Percentiles rank a stretch among this genome's conserved stretches.
phyloP scores from a whole-genome alignment of 2,888 invertebrate genomes.

The Chloroclystis v-ata region DNA sequence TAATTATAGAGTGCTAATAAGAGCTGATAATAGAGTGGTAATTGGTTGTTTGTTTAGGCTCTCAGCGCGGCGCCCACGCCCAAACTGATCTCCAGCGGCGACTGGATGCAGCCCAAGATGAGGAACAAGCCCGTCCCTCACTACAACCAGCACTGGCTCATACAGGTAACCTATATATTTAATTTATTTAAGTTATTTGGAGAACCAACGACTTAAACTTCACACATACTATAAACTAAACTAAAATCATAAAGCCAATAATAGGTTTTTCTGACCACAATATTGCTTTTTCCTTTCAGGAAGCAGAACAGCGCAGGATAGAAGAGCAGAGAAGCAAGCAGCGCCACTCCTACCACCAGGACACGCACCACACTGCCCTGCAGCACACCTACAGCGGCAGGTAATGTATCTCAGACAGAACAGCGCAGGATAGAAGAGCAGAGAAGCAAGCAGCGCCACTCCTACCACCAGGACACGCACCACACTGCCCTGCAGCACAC shows the following conservation, averaged over 20 bases:
- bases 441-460: too few relatives aligned
- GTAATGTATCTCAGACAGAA: constrained; percentile 26
- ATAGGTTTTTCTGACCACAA: too few relatives aligned
- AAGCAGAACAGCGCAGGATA: constrained; percentile 91
- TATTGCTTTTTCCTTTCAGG: constrained; percentile 72
- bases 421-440: too few relatives aligned
- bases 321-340: constrained; percentile 80
- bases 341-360: constrained; percentile 54
- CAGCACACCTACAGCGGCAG: constrained; percentile 80
- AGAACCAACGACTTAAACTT: too few relatives aligned
- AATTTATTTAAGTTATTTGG: too few relatives aligned
- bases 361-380: constrained; percentile 79
- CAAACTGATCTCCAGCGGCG: constrained; percentile 82
- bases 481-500: constrained; percentile 80
- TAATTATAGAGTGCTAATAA: too few relatives aligned
- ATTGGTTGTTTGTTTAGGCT: constrained; percentile 49
- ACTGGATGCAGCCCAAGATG: constrained; percentile 84
- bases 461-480: too few relatives aligned
- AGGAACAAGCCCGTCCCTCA: constrained; percentile 78
- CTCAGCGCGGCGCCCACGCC: constrained; percentile 88
- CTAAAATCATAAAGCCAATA: not conserved
- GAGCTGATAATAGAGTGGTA: too few relatives aligned
- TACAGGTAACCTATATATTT: too few relatives aligned
- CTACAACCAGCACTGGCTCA: constrained; percentile 93
- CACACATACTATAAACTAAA: too few relatives aligned